A percentile compares a stretch with the other conserved stretches of the same genome.
These are phyloP conservation scores for Drosophila paracracens DNA, from an alignment of 2,888 invertebrate species.

Conservation along the genomic window DNA sequence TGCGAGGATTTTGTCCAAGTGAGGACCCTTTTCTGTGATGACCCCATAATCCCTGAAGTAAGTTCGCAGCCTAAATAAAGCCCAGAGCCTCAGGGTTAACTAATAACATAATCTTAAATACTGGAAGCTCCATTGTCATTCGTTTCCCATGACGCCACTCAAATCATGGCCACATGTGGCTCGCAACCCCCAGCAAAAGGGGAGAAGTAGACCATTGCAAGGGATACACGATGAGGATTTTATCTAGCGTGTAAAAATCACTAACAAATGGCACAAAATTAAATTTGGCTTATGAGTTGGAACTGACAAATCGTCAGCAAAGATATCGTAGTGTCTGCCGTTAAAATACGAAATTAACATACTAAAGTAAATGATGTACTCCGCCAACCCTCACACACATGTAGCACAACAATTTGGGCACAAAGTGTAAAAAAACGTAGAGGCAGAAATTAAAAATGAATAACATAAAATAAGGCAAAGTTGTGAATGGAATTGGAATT, in stretches of 20 bases:
- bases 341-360: constrained; percentile 72
- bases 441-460: constrained; percentile 65
- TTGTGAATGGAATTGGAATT: constrained; percentile 26
- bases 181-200: constrained; percentile 14
- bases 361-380: constrained; percentile 59
- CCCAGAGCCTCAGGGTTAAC: not conserved
- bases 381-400: constrained; percentile 9
- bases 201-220: not conserved
- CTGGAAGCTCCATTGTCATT: constrained; percentile 20
- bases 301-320: constrained; percentile 78
- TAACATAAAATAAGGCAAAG: constrained; percentile 59
- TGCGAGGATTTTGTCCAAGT: not conserved
- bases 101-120: constrained; percentile 38
- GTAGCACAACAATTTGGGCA: constrained; percentile 21
- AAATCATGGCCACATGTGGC: constrained; percentile 44
- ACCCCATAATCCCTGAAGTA: not conserved
- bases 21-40: not conserved
- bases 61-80: not conserved
- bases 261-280: constrained; percentile 82
- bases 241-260: constrained; percentile 82
- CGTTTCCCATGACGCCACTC: constrained; percentile 37
- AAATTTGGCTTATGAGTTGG: constrained; percentile 83
- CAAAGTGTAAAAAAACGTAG: constrained; percentile 34
- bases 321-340: constrained; percentile 28
- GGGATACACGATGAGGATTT: constrained; percentile 55